These are phyloP conservation scores for Barbus barbus DNA, from an alignment of 2,113 vertebrate genomes.

Conservation along the genomic window DNA sequence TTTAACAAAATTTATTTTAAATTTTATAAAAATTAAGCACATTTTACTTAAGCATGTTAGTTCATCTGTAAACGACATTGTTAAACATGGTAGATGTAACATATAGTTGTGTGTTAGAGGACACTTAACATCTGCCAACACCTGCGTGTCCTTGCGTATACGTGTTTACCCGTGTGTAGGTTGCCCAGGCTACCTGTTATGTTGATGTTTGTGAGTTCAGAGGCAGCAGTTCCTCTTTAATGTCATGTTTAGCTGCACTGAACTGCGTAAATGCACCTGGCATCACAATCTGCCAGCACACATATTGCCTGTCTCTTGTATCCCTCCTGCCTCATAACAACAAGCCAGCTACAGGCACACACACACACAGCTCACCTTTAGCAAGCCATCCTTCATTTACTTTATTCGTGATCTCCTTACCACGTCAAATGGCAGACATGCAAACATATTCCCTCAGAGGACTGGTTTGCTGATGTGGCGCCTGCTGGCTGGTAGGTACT, in stretches of 20 bases:
- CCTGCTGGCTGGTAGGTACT: slow-evolving; percentile 51
- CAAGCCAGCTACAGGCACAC: slow-evolving; percentile 16
- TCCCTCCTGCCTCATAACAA: not conserved
- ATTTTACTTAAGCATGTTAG: not conserved
- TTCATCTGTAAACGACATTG: not conserved
- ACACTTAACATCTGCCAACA: not conserved
- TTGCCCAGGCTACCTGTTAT: not conserved
- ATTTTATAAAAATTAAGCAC: no score
- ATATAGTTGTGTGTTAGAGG: not conserved
- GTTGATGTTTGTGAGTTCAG: slow-evolving; percentile 13
- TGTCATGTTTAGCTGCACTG: slow-evolving; percentile 5
- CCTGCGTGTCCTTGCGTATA: not conserved
- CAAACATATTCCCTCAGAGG: slow-evolving; percentile 24
- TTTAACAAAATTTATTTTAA: no score
- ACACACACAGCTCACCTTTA: not conserved
- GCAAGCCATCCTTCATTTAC: slow-evolving; percentile 5
- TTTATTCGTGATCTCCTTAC: slow-evolving; percentile 4
- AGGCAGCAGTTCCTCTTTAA: slow-evolving; percentile 23
- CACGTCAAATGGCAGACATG: not conserved
- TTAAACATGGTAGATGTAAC: not conserved
- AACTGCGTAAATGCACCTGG: slow-evolving; percentile 28
- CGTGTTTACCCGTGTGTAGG: not conserved
- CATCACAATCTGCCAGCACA: not conserved
- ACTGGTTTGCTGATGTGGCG: slow-evolving; percentile 7
- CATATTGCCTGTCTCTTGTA: slow-evolving; percentile 9